These are phyloP conservation scores for Chymomyza procnemis DNA, from an alignment of 2,888 invertebrate species.

Conservation along the genomic window DNA sequence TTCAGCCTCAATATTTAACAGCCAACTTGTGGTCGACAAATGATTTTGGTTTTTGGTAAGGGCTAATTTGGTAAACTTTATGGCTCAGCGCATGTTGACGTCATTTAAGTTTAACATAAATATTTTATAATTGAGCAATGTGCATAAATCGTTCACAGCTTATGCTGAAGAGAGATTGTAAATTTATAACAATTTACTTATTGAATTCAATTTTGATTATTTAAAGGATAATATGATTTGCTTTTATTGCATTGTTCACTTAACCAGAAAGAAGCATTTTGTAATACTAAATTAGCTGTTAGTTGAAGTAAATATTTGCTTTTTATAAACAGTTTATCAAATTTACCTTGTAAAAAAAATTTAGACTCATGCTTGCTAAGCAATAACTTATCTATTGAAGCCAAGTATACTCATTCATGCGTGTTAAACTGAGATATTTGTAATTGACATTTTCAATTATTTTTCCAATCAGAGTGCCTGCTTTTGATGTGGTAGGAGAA, in stretches of 20 bases:
- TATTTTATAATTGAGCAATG: constrained; percentile 67
- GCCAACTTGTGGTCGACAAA: constrained; percentile 10
- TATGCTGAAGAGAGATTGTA: not conserved
- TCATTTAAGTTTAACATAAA: constrained; percentile 64
- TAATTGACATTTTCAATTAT: not conserved
- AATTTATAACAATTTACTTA: no score
- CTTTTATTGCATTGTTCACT: no score
- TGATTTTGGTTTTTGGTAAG: constrained; percentile 9
- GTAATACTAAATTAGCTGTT: not conserved
- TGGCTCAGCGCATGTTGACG: constrained; percentile 58
- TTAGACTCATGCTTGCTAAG: not conserved
- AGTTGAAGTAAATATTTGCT: no score
- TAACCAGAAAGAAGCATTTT: no score
- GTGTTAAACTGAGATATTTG: not conserved
- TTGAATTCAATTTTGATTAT: no score
- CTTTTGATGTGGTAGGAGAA: no score
- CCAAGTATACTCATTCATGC: not conserved
- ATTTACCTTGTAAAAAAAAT: not conserved
- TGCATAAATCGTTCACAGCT: constrained; percentile 40
- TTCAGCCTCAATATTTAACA: constrained; percentile 40
- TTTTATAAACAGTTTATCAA: no score
- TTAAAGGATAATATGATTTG: not conserved
- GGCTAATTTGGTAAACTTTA: constrained; percentile 11
- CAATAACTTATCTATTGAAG: not conserved
- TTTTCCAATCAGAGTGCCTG: not conserved